Conservation (phyloP, 2,113 vertebrate species). For the Callithrix jacchus region DNA sequence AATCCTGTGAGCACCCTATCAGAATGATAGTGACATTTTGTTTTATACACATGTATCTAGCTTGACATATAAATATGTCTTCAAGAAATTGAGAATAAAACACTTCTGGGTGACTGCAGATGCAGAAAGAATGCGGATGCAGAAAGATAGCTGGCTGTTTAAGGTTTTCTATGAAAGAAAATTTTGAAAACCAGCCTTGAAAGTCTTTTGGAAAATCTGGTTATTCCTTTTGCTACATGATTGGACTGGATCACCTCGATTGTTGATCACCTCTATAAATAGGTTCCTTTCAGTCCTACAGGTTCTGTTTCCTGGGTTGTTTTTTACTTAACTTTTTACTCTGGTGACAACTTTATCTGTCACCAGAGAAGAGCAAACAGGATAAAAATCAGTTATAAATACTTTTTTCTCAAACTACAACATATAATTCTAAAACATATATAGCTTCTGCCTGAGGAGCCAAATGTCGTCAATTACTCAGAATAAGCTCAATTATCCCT, state of each 20-base stretch:
- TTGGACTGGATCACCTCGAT: not conserved
- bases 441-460: not conserved
- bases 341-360: not conserved
- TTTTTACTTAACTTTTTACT: not conserved
- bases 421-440: not conserved
- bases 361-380: not conserved
- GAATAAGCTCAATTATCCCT: not conserved
- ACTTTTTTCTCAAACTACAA: not conserved
- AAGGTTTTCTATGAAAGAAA: constrained; percentile 5
- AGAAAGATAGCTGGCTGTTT: not conserved
- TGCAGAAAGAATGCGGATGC: not conserved
- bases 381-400: not conserved
- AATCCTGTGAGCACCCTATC: not conserved
- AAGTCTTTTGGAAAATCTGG: constrained; percentile 52
- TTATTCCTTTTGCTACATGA: not conserved
- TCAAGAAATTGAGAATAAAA: not conserved
- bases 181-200: constrained; percentile 53
- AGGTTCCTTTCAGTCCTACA: not conserved
- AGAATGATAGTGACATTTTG: not conserved
- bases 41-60: not conserved
- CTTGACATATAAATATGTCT: constrained; percentile 14
- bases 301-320: not conserved
- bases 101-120: not conserved
- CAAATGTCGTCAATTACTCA: not conserved
- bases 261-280: not conserved